A percentile compares a stretch with the other conserved stretches of the same genome.
phyloP scores from a whole-genome alignment of 2,113 vertebrate species.

The Embiotoca jacksoni region DNA sequence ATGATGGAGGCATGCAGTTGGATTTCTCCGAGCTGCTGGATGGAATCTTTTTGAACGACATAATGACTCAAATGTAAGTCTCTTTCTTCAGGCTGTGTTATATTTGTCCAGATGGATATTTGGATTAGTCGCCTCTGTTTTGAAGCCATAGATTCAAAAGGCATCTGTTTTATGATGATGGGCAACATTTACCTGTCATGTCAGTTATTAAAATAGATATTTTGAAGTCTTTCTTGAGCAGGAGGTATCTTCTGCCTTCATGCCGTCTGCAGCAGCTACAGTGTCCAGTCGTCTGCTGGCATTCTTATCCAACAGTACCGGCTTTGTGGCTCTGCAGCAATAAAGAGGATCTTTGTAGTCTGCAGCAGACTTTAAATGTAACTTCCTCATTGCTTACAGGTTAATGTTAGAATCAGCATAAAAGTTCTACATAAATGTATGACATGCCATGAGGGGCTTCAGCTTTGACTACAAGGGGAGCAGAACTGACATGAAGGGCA shows the following conservation, averaged over 20 bases:
- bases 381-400: slow-evolving; percentile 47
- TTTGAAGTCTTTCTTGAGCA: too few species aligned
- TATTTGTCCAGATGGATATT: slow-evolving; percentile 21
- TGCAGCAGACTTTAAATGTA: slow-evolving; percentile 40
- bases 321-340: slow-evolving; percentile 64
- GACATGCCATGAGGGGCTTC: neutral
- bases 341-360: slow-evolving; percentile 74
- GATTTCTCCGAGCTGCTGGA: slow-evolving; percentile 78
- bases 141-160: neutral
- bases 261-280: slow-evolving; percentile 11
- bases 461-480: neutral
- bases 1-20: slow-evolving; percentile 62
- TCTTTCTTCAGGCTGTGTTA: neutral
- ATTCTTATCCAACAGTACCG: slow-evolving; percentile 65
- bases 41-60: slow-evolving; percentile 77
- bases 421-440: neutral
- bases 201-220: too few species aligned
- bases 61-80: slow-evolving; percentile 83
- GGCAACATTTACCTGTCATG: too few species aligned
- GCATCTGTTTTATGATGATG: neutral
- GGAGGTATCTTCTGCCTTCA: neutral
- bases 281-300: slow-evolving; percentile 35
- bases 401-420: slow-evolving; percentile 42
- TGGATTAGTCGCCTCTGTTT: slow-evolving; percentile 23
- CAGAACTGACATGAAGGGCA: slow-evolving; percentile 24